phyloP scores from a whole-genome alignment of 2,888 invertebrate genomes.

The Shargacucullia verbasci region DNA sequence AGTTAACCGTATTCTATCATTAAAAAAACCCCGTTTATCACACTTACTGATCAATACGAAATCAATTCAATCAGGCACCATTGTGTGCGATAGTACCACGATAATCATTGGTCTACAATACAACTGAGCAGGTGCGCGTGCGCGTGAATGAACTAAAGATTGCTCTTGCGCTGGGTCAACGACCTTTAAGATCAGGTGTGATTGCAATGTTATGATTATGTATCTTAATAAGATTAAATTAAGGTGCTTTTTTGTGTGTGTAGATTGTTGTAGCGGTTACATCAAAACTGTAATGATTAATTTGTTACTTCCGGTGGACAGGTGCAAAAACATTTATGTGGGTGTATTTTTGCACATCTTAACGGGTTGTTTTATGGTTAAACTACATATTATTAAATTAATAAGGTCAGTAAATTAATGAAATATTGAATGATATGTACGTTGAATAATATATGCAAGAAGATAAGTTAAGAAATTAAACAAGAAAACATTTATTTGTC shows the following conservation, averaged over 20 bases:
- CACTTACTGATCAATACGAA: constrained; percentile 20
- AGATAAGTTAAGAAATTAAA: no score
- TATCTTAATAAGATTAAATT: constrained; percentile 32
- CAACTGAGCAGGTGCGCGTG: constrained; percentile 53
- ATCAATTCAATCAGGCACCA: constrained; percentile 41
- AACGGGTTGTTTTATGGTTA: constrained; percentile 14
- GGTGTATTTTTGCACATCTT: constrained; percentile 41
- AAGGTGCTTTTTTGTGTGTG: constrained; percentile 39
- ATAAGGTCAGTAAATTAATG: constrained; percentile 11
- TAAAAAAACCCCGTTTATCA: constrained; percentile 41
- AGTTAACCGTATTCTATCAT: constrained; percentile 30
- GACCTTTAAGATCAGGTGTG: constrained; percentile 51
- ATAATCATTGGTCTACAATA: constrained; percentile 53
- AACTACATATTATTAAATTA: constrained; percentile 14
- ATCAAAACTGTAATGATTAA: constrained; percentile 53
- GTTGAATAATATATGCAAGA: no score
- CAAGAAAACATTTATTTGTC: no score
- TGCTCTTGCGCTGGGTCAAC: constrained; percentile 65
- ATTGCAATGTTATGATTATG: constrained; percentile 31
- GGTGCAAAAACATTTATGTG: constrained; percentile 49
- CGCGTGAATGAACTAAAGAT: constrained; percentile 65
- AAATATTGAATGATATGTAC: no score
- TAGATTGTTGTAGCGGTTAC: constrained; percentile 24
- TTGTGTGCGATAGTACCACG: constrained; percentile 50
- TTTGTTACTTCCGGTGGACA: constrained; percentile 47